Conservation (phyloP, 2,113 vertebrate species). For the Otis tarda region DNA sequence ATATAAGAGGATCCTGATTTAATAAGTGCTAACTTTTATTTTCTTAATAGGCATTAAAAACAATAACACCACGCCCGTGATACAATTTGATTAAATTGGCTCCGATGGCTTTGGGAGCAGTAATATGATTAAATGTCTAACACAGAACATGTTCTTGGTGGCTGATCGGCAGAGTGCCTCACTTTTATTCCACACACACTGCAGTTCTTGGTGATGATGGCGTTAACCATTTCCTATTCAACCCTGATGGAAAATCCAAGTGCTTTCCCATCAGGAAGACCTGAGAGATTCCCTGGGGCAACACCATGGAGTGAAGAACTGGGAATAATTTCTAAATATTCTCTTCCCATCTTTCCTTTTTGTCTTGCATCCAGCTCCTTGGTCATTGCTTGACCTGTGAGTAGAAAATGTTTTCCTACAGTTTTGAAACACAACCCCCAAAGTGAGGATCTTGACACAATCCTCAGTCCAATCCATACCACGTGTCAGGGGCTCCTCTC, state of each 20-base stretch:
- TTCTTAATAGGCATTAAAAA: constrained; percentile 69
- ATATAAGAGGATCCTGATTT: constrained; percentile 52
- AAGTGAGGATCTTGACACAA: neutral
- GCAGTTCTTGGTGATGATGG: constrained; percentile 4
- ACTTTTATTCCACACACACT: constrained; percentile 8
- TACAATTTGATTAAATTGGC: constrained; percentile 66
- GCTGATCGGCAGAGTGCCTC: constrained; percentile 5
- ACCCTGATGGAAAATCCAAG: neutral
- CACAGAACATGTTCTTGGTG: constrained; percentile 47
- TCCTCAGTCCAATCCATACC: rapidly evolving
- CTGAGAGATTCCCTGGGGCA: neutral
- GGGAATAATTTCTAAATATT: neutral
- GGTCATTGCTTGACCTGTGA: neutral
- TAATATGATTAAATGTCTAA: constrained; percentile 58
- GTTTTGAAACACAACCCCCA: neutral
- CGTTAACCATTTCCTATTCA: constrained; percentile 34
- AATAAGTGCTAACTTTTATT: constrained; percentile 72
- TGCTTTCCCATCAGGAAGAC: neutral
- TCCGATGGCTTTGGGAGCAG: constrained; percentile 53
- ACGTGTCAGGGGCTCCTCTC: neutral
- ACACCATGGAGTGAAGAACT: neutral
- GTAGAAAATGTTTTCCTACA: neutral
- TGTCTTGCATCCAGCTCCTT: neutral
- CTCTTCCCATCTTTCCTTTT: neutral
- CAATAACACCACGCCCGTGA: constrained; percentile 51